Evolutionary conservation across 2,888 invertebrate genomes (phyloP), one percentile per base, ranked within the genome.

Genomic region (Spatulosminthurus flaviceps): DNA sequence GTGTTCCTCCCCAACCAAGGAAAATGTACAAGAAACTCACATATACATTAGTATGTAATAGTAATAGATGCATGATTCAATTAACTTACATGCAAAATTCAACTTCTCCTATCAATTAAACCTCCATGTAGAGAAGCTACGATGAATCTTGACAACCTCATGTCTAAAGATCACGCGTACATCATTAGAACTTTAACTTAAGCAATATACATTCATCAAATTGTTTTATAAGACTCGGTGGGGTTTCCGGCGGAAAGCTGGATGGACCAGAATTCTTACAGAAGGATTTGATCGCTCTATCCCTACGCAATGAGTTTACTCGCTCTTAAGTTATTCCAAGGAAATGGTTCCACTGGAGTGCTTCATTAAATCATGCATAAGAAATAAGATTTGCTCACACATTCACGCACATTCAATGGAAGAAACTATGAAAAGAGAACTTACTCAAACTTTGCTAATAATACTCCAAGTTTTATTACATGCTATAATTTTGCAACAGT

Each of bases 51-150:
- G n/a, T n/a, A n/a, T n/a, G n/a, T n/a, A n/a, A n/a, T n/a, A n/a
- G n/a, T n/a, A n/a, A n/a, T n/a, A n/a, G n/a, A n/a, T n/a, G n/a
- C n/a, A n/a, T n/a, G n/a, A n/a, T n/a, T n/a, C n/a, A n/a, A n/a
- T n/a, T n/a, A n/a, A n/a, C n/a, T n/a, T 51, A n/a, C 51, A 51
- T 51, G 51, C 51, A 51, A 51, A 51, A 51, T 51, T 51, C 51
- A 51, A 51, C 16, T 34, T 13, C 16, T 51, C 9, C 51, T 51
- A 51, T 51, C 51, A 51, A 51, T 51, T 51, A 51, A 51, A 5
- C n/a, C n/a, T n/a, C n/a, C n/a, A n/a, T 51, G 1, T 51, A n/a
- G 9, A 51, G n/a, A 51, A 19, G 16, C 51, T 51, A 34, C 9
- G 51, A 51, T 51, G 51, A 51, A 16, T 51, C 51, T n/a, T 51